Conservation (phyloP, 2,113 vertebrate genomes). For the Indri indri region DNA sequence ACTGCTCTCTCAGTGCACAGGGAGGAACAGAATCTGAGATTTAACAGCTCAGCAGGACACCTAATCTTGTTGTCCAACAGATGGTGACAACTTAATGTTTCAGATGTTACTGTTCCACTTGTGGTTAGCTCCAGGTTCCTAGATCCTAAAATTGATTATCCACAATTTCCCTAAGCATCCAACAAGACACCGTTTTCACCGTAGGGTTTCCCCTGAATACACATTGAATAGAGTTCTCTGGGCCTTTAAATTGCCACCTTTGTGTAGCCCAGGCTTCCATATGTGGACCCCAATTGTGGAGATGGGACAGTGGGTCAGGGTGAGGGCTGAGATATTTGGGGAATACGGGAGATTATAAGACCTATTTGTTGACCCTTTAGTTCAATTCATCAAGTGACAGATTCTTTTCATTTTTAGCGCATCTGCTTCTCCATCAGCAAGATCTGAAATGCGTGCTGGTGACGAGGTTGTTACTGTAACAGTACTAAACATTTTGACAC, state of each 20-base stretch:
- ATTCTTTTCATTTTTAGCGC: conserved; percentile 67
- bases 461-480: fast-evolving
- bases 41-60: not conserved
- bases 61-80: not conserved
- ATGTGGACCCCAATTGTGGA: not conserved
- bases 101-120: not conserved
- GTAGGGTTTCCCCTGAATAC: not conserved
- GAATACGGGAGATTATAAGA: not conserved
- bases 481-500: conserved; percentile 62
- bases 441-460: not conserved
- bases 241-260: not conserved
- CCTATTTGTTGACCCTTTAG: not conserved
- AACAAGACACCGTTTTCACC: not conserved
- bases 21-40: not conserved
- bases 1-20: not conserved
- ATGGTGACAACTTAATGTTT: not conserved
- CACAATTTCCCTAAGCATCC: not conserved
- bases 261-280: not conserved
- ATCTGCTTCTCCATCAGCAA: fast-evolving
- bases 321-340: not conserved
- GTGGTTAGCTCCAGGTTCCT: not conserved
- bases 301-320: not conserved
- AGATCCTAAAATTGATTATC: not conserved
- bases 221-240: not conserved
- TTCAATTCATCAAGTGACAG: not conserved